phyloP scores from a whole-genome alignment of 2,888 invertebrate genomes.

The Flexamia atlantica region DNA sequence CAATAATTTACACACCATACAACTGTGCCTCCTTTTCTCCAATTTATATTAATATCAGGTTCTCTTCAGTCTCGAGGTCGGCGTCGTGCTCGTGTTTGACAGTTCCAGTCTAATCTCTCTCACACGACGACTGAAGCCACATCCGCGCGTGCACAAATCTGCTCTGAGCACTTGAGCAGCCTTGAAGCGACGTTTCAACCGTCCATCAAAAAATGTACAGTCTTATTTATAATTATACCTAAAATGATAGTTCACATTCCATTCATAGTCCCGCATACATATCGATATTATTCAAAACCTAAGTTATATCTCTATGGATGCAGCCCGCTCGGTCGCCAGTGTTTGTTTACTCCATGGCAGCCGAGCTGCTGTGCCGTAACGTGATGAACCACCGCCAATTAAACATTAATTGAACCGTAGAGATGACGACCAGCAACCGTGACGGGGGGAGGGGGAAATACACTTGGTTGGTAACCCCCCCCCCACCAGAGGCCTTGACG shows the following conservation, averaged over 20 bases:
- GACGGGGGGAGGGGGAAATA: not conserved
- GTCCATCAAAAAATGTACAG: constrained; percentile 22
- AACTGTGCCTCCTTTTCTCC: too few relatives aligned
- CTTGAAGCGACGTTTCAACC: not conserved
- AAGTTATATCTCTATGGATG: too few relatives aligned
- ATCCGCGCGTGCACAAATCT: not conserved
- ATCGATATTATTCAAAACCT: too few relatives aligned
- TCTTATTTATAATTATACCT: too few relatives aligned
- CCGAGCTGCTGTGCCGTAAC: not conserved
- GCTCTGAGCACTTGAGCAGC: not conserved
- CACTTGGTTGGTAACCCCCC: not conserved
- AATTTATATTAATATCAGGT: too few relatives aligned
- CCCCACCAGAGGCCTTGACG: not conserved
- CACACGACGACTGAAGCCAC: not conserved
- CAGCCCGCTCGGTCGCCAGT: too few relatives aligned
- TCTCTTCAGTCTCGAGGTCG: not conserved
- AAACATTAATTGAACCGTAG: constrained; percentile 21
- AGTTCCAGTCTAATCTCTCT: not conserved
- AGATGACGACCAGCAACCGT: not conserved
- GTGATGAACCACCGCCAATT: constrained; percentile 3
- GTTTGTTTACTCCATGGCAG: not conserved
- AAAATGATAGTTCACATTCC: too few relatives aligned
- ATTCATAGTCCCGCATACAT: too few relatives aligned
- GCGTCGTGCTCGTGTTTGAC: not conserved
- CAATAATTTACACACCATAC: too few relatives aligned